Base-by-base conservation (phyloP, 1,140 invertebrate genomes). In the Trichomalopsis sarcophagae region DNA sequence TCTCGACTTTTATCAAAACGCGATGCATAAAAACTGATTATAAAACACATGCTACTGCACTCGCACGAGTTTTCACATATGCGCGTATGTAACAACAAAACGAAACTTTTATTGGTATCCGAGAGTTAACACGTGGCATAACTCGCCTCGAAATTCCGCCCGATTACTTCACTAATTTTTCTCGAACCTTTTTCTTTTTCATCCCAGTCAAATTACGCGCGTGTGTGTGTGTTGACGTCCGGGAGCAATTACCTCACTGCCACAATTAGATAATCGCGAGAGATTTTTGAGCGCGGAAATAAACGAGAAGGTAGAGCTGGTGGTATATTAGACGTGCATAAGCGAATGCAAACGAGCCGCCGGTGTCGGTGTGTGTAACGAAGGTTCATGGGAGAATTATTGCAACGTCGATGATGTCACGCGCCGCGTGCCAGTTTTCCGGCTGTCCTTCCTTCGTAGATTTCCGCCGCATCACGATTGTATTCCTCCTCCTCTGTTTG, bases 361-460 rank as follows among this genome's bases (percentile, higher is more conserved):
- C n/a, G 73, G 55, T 62, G 21, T 21, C 50, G 33, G 11, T 21
- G 62, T n/a, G 11, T 66, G 21, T 66, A 66, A n/a, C 30, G 17
- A 33, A 73, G 44, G 3, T 71, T 44, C 30, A 27, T 27, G 27
- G 69, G 30, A 66, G 68, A 11, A 75, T 14, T 62, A 62, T 81
- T 81, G 84, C 77, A 75, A 68, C 36, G 79, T 68, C 55, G 78
- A 76, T 85, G 84, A 81, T 81, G 79, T 85, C 84, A 85, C 84
- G 76, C 55, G 21, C 21, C 17, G 47, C 47, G 69, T 76, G 71
- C 78, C 33, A 84, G 69, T 84, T 84, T 84, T 84, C 77, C 73
- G 50, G 73, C 69, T 85, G 40, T 80, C 82, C 69, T 80, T 84
- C 69, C 69, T 81, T 40, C 69, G 17, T 30, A 44, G 77, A 84